Percentiles rank a stretch among this genome's conserved stretches.
Conservation (phyloP, 2,797 vertebrate species). For the Diceros bicornis region DNA sequence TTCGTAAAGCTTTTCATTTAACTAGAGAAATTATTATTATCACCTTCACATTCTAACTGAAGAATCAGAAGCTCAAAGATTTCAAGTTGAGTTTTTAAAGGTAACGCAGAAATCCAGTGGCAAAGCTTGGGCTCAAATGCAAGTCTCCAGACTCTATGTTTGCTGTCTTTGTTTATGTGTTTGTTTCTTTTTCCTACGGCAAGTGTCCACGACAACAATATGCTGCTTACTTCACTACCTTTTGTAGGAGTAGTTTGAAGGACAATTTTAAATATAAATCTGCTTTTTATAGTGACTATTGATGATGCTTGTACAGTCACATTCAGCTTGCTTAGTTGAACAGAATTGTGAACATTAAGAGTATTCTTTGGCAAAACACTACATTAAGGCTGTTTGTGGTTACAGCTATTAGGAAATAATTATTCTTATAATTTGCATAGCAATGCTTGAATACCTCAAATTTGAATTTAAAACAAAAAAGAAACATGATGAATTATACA, state of each 20-base stretch:
- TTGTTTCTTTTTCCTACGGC: neutral
- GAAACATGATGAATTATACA: neutral
- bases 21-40: neutral
- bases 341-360: neutral
- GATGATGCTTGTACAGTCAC: neutral
- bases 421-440: neutral
- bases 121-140: neutral
- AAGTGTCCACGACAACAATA: neutral
- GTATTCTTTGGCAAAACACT: neutral
- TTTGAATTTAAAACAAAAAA: neutral
- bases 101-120: neutral
- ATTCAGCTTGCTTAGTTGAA: neutral
- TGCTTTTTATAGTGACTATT: neutral
- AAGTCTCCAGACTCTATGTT: neutral
- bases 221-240: neutral
- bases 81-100: neutral
- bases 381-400: neutral
- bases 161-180: neutral
- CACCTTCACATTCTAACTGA: neutral
- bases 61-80: neutral
- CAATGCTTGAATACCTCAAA: neutral
- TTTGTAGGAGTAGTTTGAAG: constrained; percentile 1
- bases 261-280: neutral
- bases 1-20: neutral
- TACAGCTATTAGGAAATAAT: neutral